These are phyloP conservation scores for Channa argus DNA, from an alignment of 2,113 vertebrate genomes.

Conservation along the genomic window DNA sequence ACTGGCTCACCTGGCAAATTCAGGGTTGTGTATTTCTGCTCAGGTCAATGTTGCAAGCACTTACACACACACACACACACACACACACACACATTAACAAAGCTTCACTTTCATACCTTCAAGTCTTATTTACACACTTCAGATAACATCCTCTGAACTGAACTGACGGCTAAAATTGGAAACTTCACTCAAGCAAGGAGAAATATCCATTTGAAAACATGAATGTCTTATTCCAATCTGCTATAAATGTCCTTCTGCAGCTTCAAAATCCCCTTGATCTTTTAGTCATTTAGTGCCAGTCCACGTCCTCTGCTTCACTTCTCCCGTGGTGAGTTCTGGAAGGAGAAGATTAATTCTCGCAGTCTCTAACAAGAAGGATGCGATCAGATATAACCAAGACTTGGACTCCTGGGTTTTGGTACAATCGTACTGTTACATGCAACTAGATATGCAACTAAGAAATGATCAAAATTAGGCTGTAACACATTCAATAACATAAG, in stretches of 20 bases:
- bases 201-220: conserved; percentile 48
- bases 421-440: not conserved
- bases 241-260: not conserved
- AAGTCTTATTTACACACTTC: conserved; percentile 51
- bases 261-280: conserved; percentile 49
- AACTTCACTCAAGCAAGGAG: conserved; percentile 39
- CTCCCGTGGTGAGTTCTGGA: conserved; percentile 5
- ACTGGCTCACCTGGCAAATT: not conserved
- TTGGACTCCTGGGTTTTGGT: not conserved
- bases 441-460: no score
- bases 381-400: conserved; percentile 12
- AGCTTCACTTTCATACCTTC: conserved; percentile 32
- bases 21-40: not conserved
- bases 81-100: conserved; percentile 20
- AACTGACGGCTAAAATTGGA: conserved; percentile 45
- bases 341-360: conserved; percentile 14
- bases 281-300: conserved; percentile 46
- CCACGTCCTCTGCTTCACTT: conserved; percentile 37
- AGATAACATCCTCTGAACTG: conserved; percentile 50
- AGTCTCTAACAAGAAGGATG: conserved; percentile 5
- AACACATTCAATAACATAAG: no score
- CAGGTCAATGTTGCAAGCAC: not conserved
- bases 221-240: conserved; percentile 49
- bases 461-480: no score
- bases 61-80: conserved; percentile 4